Conservation (phyloP, 2,797 vertebrate species). For the Periophthalmus magnuspinnatus region DNA sequence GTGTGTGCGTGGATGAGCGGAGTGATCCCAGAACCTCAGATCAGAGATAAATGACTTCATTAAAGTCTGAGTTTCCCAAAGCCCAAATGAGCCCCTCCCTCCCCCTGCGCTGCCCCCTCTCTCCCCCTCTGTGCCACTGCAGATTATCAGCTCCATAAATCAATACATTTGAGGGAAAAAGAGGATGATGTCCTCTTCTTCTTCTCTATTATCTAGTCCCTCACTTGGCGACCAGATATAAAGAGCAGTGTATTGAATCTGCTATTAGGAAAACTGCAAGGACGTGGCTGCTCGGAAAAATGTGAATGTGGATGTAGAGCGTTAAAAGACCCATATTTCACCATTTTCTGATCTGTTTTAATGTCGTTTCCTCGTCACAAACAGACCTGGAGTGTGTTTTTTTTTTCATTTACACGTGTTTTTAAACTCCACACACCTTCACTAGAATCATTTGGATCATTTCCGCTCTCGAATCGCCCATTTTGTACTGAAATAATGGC, state of each 20-base stretch:
- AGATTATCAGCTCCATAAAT: slow-evolving; percentile 79
- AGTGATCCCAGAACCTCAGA: slow-evolving; percentile 65
- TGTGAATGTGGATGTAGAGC: background rate
- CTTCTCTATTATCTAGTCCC: slow-evolving; percentile 44
- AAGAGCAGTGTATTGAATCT: background rate
- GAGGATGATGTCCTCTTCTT: slow-evolving; percentile 44
- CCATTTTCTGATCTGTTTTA: no score
- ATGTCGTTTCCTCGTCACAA: no score
- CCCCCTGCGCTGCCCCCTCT: slow-evolving; percentile 53
- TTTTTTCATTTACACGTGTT: no score
- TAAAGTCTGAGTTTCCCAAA: slow-evolving; percentile 71
- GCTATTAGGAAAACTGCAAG: background rate
- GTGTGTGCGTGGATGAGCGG: slow-evolving; percentile 34
- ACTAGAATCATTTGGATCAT: no score
- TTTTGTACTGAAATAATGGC: no score
- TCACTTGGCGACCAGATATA: slow-evolving; percentile 9
- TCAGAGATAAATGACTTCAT: slow-evolving; percentile 82
- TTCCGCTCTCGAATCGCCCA: no score
- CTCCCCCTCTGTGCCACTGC: slow-evolving; percentile 58
- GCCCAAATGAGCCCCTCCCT: slow-evolving; percentile 68
- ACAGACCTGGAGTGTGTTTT: no score
- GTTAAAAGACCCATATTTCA: background rate
- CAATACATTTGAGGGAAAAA: slow-evolving; percentile 68
- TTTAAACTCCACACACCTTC: no score
- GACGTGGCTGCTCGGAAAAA: background rate